A percentile compares a stretch with the other conserved stretches of the same genome.
Evolutionary conservation across 2,797 vertebrate genomes (phyloP).

Genomic region (Cossypha heuglini): DNA sequence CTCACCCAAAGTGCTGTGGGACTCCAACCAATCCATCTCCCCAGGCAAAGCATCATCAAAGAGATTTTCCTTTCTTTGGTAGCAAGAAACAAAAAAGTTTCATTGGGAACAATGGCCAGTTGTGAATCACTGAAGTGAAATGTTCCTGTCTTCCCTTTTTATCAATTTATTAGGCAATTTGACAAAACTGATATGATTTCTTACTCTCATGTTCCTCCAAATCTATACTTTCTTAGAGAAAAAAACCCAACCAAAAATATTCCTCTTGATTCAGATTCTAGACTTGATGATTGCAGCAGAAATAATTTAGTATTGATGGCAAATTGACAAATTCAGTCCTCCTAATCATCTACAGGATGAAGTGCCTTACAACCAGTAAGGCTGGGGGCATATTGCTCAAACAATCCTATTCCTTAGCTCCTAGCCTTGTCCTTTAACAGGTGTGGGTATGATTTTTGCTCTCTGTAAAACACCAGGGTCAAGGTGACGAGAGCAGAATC

Average conservation of each 20-base stretch:
- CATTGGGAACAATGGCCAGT: neutral
- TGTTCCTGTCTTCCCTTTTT: neutral
- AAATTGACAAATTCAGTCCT: neutral
- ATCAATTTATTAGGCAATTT: neutral
- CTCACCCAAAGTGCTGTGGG: neutral
- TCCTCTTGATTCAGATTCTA: neutral
- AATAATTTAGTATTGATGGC: neutral
- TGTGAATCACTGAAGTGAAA: neutral
- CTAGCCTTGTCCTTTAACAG: neutral
- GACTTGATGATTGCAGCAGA: neutral
- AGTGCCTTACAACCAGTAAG: neutral
- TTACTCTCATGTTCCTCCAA: neutral
- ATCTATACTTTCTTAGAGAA: neutral
- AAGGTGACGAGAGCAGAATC: slow-evolving; percentile 17
- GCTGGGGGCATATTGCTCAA: neutral
- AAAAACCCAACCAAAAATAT: neutral
- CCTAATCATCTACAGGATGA: neutral
- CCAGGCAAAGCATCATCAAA: neutral
- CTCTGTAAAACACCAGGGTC: slow-evolving; percentile 5
- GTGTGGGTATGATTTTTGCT: neutral
- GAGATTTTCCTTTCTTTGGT: neutral
- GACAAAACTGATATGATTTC: neutral
- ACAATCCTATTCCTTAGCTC: neutral
- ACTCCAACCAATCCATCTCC: neutral
- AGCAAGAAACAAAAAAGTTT: neutral